These are phyloP conservation scores for Heliothis peltigera DNA, from an alignment of 2,888 invertebrate species.

Conservation along the genomic window DNA sequence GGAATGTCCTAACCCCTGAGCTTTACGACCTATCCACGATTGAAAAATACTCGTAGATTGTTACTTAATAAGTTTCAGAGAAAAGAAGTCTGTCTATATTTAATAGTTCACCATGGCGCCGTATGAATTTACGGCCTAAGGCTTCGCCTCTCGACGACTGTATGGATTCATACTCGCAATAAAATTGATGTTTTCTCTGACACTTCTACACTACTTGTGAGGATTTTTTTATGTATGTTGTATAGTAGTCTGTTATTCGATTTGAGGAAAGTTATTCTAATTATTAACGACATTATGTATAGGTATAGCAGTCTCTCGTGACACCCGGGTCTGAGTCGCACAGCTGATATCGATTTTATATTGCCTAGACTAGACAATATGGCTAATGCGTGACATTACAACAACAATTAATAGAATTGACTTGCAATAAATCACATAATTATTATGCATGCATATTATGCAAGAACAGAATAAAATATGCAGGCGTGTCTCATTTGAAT, in stretches of 20 bases:
- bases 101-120: background rate
- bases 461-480: conserved; percentile 19
- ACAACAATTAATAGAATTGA: conserved; percentile 22
- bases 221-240: background rate
- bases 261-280: too few species aligned
- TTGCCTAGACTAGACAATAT: conserved; percentile 13
- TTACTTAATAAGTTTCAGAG: background rate
- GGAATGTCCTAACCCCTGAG: too few species aligned
- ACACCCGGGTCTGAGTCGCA: background rate
- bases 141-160: conserved; percentile 42
- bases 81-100: background rate
- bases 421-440: conserved; percentile 37
- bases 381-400: conserved; percentile 21
- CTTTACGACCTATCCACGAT: too few species aligned
- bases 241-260: background rate
- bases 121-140: conserved; percentile 21
- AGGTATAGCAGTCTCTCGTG: background rate
- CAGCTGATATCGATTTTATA: background rate
- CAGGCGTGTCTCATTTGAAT: conserved; percentile 27
- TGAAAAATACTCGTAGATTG: background rate
- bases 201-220: background rate
- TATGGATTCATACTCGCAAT: conserved; percentile 43
- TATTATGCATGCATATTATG: conserved; percentile 21
- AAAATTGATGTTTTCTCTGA: conserved; percentile 11
- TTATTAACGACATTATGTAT: too few species aligned